phyloP scores from a whole-genome alignment of 2,888 invertebrate genomes.

The Chloromyia formosa region DNA sequence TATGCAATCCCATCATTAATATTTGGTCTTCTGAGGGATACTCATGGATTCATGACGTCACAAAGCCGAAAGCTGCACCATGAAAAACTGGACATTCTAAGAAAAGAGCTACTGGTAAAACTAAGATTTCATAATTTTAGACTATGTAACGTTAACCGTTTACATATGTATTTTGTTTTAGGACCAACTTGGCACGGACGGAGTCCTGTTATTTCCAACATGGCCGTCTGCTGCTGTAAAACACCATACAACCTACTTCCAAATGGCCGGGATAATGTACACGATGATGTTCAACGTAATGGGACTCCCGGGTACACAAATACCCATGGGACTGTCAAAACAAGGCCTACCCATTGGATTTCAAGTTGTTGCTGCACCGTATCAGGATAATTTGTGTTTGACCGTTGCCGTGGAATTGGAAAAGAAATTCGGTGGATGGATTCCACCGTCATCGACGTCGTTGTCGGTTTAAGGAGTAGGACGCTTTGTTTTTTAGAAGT shows the following conservation, averaged over 20 bases:
- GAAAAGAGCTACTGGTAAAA: conserved; percentile 63
- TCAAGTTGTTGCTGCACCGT: conserved; percentile 78
- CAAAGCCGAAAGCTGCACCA: conserved; percentile 57
- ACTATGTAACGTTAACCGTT: background rate
- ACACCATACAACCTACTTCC: conserved; percentile 71
- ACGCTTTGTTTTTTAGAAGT: no score
- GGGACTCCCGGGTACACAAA: conserved; percentile 78
- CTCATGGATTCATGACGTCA: conserved; percentile 63
- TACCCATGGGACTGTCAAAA: conserved; percentile 73
- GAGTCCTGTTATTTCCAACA: conserved; percentile 79
- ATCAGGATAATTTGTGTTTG: conserved; percentile 81
- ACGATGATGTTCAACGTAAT: conserved; percentile 75
- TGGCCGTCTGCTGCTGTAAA: conserved; percentile 72
- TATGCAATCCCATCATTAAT: conserved; percentile 66
- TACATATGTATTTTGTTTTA: conserved; percentile 55
- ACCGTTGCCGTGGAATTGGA: conserved; percentile 83
- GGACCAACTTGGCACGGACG: conserved; percentile 72
- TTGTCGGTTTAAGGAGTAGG: no score
- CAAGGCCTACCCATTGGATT: conserved; percentile 79
- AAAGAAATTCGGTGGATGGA: conserved; percentile 84
- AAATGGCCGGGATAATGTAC: conserved; percentile 71
- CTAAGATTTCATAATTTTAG: conserved; percentile 45
- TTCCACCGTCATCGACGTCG: conserved; percentile 63
- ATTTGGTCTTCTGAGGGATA: conserved; percentile 64
- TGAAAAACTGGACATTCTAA: conserved; percentile 58